phyloP scores from a whole-genome alignment of 2,113 vertebrate genomes.

The Myotis yumanensis region DNA sequence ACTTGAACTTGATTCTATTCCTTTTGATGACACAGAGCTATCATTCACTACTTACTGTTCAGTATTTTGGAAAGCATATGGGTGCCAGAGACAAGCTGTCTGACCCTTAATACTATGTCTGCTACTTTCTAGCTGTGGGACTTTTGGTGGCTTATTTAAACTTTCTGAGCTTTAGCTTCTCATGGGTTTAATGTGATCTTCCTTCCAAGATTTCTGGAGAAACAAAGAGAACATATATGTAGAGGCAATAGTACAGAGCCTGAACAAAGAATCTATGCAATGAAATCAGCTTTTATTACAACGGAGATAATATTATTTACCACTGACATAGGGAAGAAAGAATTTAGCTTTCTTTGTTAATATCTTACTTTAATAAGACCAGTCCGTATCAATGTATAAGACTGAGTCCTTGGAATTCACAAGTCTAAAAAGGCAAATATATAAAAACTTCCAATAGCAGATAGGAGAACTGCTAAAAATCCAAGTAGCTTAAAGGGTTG shows the following conservation, averaged over 20 bases:
- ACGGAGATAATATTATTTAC: neutral
- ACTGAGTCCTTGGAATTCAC: neutral
- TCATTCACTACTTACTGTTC: neutral
- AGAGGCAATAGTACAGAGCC: fast-evolving
- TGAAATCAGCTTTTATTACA: neutral
- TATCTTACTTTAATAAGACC: neutral
- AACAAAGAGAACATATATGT: neutral
- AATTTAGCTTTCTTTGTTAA: neutral
- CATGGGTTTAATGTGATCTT: neutral
- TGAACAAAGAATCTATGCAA: neutral
- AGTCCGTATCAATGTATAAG: neutral
- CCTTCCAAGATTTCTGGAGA: neutral
- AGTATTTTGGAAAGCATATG: neutral
- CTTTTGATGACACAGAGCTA: neutral
- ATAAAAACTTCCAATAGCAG: neutral
- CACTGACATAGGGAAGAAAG: neutral
- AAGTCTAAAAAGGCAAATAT: constrained; percentile 3
- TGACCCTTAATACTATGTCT: neutral
- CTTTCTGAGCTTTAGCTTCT: neutral
- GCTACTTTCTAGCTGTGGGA: neutral
- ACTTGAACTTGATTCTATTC: neutral
- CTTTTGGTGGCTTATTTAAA: neutral
- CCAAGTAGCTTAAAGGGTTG: neutral
- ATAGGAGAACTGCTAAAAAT: neutral
- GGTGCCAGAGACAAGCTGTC: neutral